Evolutionary conservation across 2,113 vertebrate species (phyloP).

Genomic region (Eubucco bourcierii): DNA sequence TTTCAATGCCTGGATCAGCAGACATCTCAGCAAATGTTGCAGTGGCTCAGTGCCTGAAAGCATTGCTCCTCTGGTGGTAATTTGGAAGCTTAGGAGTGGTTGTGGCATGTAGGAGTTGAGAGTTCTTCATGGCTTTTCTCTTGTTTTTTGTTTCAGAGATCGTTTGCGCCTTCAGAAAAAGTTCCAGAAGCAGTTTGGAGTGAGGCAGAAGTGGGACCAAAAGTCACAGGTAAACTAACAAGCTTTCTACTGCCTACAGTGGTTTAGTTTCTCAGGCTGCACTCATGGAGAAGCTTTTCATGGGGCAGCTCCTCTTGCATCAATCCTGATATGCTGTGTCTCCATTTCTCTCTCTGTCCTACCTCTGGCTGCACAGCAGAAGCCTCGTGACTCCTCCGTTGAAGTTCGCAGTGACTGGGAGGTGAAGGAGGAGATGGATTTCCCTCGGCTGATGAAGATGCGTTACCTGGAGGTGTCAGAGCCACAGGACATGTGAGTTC

Average conservation of each 20-base stretch:
- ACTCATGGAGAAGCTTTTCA: rapidly evolving
- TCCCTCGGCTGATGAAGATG: slow-evolving; percentile 98
- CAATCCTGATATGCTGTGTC: neutral
- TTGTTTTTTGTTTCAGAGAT: slow-evolving; percentile 78
- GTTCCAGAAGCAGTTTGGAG: slow-evolving; percentile 99
- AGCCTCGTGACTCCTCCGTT: slow-evolving; percentile 95
- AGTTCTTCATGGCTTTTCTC: neutral
- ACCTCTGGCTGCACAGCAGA: slow-evolving; percentile 74
- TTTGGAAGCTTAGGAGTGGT: neutral
- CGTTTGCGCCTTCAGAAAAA: slow-evolving; percentile 97
- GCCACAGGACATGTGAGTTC: slow-evolving; percentile 91
- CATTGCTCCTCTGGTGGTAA: neutral
- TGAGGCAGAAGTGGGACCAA: slow-evolving; percentile 98
- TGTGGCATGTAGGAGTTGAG: neutral
- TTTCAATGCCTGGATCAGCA: neutral
- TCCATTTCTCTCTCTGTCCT: neutral
- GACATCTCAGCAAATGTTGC: neutral
- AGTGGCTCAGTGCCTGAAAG: neutral
- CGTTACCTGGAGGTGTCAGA: slow-evolving; percentile 96
- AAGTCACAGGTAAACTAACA: slow-evolving; percentile 89
- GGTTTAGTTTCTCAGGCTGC: neutral
- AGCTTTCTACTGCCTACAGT: neutral
- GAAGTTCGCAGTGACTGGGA: slow-evolving; percentile 99
- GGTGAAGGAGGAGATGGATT: slow-evolving; percentile 99
- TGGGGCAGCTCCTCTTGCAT: neutral